These are phyloP conservation scores for Strigamia maritima DNA, from an alignment of 2,888 invertebrate genomes.

Conservation along the genomic window DNA sequence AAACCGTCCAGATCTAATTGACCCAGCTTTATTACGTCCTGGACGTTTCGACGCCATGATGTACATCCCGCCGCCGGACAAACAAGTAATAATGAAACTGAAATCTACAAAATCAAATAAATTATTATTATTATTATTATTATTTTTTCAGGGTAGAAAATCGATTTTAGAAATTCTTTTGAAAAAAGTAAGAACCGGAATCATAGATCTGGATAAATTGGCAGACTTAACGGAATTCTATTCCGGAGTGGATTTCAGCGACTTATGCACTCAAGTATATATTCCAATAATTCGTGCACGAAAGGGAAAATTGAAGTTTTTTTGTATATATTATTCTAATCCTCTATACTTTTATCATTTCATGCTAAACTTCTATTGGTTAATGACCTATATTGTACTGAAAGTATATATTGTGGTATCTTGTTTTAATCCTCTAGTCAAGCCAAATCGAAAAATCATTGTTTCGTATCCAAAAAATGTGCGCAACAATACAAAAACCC, in stretches of 20 bases:
- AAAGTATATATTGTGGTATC: too few species aligned
- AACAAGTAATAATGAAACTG: slow-evolving; percentile 51
- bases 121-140: background rate
- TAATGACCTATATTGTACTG: too few species aligned
- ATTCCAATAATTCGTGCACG: too few species aligned
- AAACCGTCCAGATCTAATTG: slow-evolving; percentile 63
- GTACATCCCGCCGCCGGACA: slow-evolving; percentile 62
- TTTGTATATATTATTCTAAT: too few species aligned
- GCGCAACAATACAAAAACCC: too few species aligned
- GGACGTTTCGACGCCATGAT: slow-evolving; percentile 63
- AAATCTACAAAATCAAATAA: background rate
- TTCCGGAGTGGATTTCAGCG: slow-evolving; percentile 22
- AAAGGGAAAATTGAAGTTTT: too few species aligned
- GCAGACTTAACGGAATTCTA: slow-evolving; percentile 12
- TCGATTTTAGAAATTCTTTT: background rate
- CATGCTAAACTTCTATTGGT: too few species aligned
- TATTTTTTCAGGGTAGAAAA: background rate
- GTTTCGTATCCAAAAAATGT: too few species aligned
- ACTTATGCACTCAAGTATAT: slow-evolving; percentile 5
- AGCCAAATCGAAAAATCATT: too few species aligned
- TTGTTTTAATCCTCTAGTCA: too few species aligned
- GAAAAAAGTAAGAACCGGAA: background rate
- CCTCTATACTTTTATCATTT: too few species aligned
- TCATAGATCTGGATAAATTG: slow-evolving; percentile 8
- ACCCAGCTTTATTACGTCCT: slow-evolving; percentile 62